These are phyloP conservation scores for Chaetura pelagica DNA, from an alignment of 2,113 vertebrate species.

Conservation along the genomic window DNA sequence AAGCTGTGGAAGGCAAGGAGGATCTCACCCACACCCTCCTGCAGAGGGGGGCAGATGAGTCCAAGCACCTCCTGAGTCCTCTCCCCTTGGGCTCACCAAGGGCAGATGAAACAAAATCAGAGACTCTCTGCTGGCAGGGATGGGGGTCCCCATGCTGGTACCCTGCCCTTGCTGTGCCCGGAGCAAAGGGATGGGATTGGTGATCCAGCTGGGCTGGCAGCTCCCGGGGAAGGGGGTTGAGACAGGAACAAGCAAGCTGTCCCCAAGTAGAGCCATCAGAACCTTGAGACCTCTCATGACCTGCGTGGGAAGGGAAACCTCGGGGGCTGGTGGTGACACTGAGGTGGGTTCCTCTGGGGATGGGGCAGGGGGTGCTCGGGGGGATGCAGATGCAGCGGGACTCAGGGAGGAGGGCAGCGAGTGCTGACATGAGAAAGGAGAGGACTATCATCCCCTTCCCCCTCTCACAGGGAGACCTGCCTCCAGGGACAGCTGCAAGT, in stretches of 20 bases:
- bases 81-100: neutral
- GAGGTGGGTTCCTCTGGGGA: neutral
- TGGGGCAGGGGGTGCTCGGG: neutral
- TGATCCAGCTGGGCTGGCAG: neutral
- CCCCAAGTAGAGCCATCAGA: neutral
- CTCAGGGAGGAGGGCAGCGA: neutral
- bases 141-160: accelerated
- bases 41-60: neutral
- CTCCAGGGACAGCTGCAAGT: neutral
- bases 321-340: accelerated
- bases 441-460: neutral
- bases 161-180: neutral
- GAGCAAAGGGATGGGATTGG: neutral
- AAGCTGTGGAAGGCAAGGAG: neutral
- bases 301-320: accelerated
- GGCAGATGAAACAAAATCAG: neutral
- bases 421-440: neutral
- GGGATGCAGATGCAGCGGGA: accelerated
- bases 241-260: neutral
- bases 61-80: neutral
- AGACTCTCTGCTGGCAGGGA: accelerated
- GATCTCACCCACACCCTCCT: neutral
- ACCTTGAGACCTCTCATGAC: accelerated
- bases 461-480: neutral
- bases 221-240: neutral